Percentiles rank a stretch among this genome's conserved stretches.
Evolutionary conservation across 2,113 vertebrate species (phyloP).

Genomic region (Carlito syrichta): DNA sequence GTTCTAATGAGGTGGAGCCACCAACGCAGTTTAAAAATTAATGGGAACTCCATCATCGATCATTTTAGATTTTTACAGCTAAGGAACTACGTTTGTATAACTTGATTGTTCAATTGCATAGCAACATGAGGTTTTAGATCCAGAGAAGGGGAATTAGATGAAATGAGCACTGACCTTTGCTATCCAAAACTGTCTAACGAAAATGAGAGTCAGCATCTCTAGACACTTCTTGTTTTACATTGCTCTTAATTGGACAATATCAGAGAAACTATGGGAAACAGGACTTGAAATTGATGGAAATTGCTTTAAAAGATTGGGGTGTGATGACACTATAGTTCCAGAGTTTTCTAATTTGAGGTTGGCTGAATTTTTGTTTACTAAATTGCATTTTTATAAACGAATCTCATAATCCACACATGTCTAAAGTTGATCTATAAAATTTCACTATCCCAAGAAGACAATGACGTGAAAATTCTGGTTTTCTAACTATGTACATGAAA

Average conservation of each 20-base stretch:
- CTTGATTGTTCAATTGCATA: conserved; percentile 5
- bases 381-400: conserved; percentile 45
- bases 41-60: conserved; percentile 47
- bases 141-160: conserved; percentile 44
- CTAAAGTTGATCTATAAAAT: conserved; percentile 44
- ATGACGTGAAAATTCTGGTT: conserved; percentile 47
- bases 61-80: conserved; percentile 50
- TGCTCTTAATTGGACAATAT: conserved; percentile 59
- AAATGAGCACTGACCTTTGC: conserved; percentile 56
- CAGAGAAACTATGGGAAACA: conserved; percentile 44
- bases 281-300: conserved; percentile 35
- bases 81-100: conserved; percentile 44
- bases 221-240: conserved; percentile 32
- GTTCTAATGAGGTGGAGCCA: conserved; percentile 39
- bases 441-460: not conserved
- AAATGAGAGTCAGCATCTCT: conserved; percentile 55
- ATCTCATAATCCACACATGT: conserved; percentile 16
- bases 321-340: conserved; percentile 46
- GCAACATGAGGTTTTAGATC: not conserved
- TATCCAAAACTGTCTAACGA: too few species aligned
- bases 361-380: not conserved
- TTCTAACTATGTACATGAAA: not conserved
- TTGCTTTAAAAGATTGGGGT: not conserved
- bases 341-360: conserved; percentile 47
- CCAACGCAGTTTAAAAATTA: conserved; percentile 63